Base-by-base conservation (phyloP, 2,113 vertebrate genomes). In the Perccottus glenii region DNA sequence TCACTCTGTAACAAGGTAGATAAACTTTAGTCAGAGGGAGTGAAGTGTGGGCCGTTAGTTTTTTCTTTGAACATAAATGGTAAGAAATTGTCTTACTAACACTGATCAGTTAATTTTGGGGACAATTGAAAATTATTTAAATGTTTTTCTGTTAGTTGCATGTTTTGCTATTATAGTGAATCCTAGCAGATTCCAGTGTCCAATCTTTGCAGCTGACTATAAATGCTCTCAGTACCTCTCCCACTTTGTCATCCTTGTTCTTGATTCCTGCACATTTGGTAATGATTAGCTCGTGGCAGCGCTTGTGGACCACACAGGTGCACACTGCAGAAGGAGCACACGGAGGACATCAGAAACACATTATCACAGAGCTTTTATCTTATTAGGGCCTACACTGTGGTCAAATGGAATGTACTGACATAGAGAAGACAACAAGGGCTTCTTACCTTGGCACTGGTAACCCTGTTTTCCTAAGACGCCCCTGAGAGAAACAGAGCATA, bases 391-490 rank as follows among this genome's bases (percentile, higher is more conserved):
- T 56, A 16, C 35, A 42, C 0, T 11, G 0, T 6, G 43, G 12
- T 40, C 44, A 2, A 15, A 0, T 42, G 47, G 52, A 45, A 44
- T 5, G 44, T 4, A 38, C 12, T 15, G 15, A 6, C 16, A 14
- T 0, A 11, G 35, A 14, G 53, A 19, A 45, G 19, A 67, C 19
- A 64, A 62, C 7, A 5, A 27, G 19, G 19, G 6, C 9, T 6
- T 9, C 92, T 91, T 94, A 98, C 96, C 96, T 97, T 98, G 96
- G 93, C 96, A 98, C 46, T 98, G 96, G 89, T 98, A 98, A 74
- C 96, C 96, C 87, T 98, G 96, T 83, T 98, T 98, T 88, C 96
- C 96, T 90, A 98, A 94, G 83, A 98, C 96, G 65, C 96, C 96
- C 96, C 96, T 98, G 87, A 43, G 85, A 87, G 36, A 88, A 86